phyloP scores from a whole-genome alignment of 64 coral and sea anemone genomes.

The Montipora sp. region DNA sequence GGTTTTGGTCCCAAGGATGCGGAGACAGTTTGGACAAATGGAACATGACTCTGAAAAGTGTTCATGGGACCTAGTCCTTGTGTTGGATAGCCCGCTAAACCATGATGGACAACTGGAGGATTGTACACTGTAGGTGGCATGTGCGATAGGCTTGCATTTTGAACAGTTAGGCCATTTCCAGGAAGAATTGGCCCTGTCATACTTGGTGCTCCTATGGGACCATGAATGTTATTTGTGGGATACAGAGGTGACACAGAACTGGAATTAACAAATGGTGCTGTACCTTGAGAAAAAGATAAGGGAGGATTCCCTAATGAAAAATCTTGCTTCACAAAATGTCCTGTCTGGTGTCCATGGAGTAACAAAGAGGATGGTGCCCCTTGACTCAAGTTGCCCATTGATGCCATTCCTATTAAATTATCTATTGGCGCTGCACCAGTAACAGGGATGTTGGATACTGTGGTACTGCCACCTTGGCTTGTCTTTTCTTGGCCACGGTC shows the following conservation, averaged over 20 bases:
- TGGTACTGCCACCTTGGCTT: neutral
- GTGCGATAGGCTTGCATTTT: neutral
- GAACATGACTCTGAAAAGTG: conserved; percentile 24
- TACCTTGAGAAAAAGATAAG: neutral
- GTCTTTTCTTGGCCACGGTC: neutral
- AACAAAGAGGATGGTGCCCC: neutral
- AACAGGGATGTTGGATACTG: too few relatives aligned
- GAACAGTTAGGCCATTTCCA: neutral
- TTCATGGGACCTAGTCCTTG: conserved; percentile 11
- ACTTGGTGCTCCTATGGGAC: neutral
- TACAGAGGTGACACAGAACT: neutral
- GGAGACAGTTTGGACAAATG: conserved; percentile 48
- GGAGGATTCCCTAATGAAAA: neutral
- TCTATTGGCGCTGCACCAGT: neutral
- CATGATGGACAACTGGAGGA: conserved; percentile 1
- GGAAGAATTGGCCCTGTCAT: neutral
- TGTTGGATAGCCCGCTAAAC: neutral
- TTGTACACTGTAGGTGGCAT: conserved; percentile 1
- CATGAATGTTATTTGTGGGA: neutral
- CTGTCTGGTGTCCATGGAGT: neutral
- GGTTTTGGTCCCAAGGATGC: conserved; percentile 46
- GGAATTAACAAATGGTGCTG: neutral
- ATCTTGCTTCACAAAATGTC: conserved; percentile 13
- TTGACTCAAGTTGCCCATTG: neutral
- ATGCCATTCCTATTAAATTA: neutral